Base-by-base conservation (phyloP, 2,113 vertebrate genomes). In the Galemys pyrenaicus region DNA sequence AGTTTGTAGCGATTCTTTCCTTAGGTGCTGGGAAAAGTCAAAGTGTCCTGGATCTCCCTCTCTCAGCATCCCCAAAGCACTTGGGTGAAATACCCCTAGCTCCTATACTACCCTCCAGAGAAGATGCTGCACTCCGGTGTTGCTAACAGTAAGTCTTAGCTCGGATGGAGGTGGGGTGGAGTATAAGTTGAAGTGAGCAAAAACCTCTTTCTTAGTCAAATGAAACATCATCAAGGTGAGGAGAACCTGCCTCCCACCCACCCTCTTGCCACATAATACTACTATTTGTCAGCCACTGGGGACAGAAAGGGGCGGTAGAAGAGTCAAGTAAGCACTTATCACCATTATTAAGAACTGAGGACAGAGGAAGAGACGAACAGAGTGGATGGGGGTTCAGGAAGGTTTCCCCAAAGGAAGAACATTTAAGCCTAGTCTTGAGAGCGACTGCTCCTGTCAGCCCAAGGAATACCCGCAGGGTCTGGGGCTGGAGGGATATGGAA, bases 51-150 rank as follows among this genome's bases (percentile, higher is more conserved):
- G 30, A 91, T 74, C 17, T 49, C 22, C 39, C 39, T 11, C 46
- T 75, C 49, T 64, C 32, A 12, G 49, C n/a, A 62, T 58, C 35
- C 37, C 32, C 16, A 32, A 68, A n/a, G 70, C 56, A 9, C 44
- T 74, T 62, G 75, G 2, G n/a, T 5, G 44, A 70, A 37, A 51
- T 15, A 64, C 41, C 60, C 35, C 54, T 15, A 1, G 15, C 32
- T 70, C 58, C 44, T 15, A 32, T 67, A 7, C 11, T 26, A 12
- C 22, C 44, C 51, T 81, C 74, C 22, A 12, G 20, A 68, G 35
- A 44, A 24, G 37, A 58, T 7, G 5, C 35, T 1, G 4, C 10
- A 24, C 9, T 71, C 65, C 65, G 0, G 0, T 39, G 35, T 44
- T 39, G 44, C 51, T 26, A 80, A 39, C 3, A 8, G 11, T 10